These are phyloP conservation scores for Apodemus sylvaticus DNA, from an alignment of 2,113 vertebrate species.

Conservation along the genomic window DNA sequence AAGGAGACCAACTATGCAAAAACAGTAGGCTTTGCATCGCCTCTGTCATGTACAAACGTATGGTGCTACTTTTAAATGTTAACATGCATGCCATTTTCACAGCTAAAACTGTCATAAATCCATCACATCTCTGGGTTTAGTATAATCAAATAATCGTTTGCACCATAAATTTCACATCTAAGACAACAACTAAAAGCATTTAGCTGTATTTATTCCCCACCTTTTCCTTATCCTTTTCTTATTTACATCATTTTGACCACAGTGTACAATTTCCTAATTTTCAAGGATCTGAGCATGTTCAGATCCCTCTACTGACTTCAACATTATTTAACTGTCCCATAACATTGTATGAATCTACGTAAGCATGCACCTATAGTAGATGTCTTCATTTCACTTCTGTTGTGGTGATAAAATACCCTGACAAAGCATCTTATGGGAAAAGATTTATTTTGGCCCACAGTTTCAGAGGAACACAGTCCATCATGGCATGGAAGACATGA, in stretches of 20 bases:
- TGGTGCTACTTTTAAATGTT: neutral
- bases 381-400: neutral
- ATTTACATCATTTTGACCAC: neutral
- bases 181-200: neutral
- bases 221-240: neutral
- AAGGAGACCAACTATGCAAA: neutral
- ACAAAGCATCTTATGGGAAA: neutral
- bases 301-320: constrained; percentile 1
- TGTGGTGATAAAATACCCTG: neutral
- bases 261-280: neutral
- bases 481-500: neutral
- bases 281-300: constrained; percentile 13
- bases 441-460: neutral
- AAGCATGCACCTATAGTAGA: neutral
- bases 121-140: neutral
- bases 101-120: constrained; percentile 4
- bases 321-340: neutral
- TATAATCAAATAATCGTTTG: neutral
- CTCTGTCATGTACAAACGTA: neutral
- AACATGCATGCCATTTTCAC: neutral
- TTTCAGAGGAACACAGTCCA: neutral
- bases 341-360: constrained; percentile 32
- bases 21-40: neutral
- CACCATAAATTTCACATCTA: neutral
- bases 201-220: neutral